A percentile compares a stretch with the other conserved stretches of the same genome.
Conservation (phyloP, 2,888 invertebrate genomes). For the Steinernema scapterisci region DNA sequence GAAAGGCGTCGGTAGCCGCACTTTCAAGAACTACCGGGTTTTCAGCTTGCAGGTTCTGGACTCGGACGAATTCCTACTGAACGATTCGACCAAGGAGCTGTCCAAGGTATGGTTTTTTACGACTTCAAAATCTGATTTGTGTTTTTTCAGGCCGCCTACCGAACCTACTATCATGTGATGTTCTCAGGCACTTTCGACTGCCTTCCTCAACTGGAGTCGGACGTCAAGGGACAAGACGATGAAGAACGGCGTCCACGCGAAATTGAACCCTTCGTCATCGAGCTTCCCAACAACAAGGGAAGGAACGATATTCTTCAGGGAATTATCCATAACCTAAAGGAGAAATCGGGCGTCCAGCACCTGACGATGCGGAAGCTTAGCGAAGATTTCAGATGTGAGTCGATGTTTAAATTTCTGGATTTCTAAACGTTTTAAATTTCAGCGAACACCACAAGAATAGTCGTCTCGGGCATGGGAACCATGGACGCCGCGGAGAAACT, state of each 20-base stretch:
- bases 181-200: background rate
- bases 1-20: background rate
- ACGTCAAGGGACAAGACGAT: background rate
- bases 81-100: no score
- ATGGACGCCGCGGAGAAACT: background rate
- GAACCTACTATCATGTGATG: background rate
- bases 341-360: background rate
- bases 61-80: background rate
- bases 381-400: slow-evolving; percentile 2
- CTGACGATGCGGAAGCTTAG: slow-evolving; percentile 9
- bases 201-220: background rate
- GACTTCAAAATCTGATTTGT: no score
- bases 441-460: background rate
- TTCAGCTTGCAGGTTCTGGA: background rate
- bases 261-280: slow-evolving; percentile 2
- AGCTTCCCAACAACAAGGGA: background rate
- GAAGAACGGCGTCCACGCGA: background rate
- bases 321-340: background rate
- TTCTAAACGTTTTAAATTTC: background rate
- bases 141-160: background rate
- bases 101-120: background rate
- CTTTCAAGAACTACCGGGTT: background rate
- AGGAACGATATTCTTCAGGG: background rate
- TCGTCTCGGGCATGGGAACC: background rate
- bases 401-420: background rate